Percentiles rank a stretch among this genome's conserved stretches.
Evolutionary conservation across 2,797 vertebrate genomes (phyloP).

Genomic region (Rallus crepitans): DNA sequence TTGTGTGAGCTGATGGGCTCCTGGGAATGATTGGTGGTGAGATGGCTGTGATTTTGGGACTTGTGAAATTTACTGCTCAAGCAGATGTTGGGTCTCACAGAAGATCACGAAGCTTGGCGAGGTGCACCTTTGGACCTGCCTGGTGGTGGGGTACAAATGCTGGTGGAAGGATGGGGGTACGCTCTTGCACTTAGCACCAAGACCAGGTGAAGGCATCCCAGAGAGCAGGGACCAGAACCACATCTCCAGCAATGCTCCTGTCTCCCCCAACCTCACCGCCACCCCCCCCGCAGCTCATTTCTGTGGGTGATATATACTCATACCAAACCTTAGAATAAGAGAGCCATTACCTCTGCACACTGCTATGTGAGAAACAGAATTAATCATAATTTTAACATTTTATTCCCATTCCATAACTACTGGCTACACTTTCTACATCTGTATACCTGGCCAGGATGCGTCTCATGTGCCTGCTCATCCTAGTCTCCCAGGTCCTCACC

Average conservation of each 20-base stretch:
- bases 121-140: neutral
- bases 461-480: neutral
- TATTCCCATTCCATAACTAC: neutral
- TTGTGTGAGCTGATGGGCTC: neutral
- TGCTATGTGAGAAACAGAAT: neutral
- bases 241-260: neutral
- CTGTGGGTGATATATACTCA: neutral
- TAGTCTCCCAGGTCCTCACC: neutral
- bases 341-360: neutral
- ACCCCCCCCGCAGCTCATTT: neutral
- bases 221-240: neutral
- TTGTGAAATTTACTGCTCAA: neutral
- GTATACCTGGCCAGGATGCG: neutral
- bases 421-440: neutral
- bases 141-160: neutral
- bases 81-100: neutral
- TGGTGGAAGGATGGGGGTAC: neutral
- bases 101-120: neutral
- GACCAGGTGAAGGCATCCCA: neutral
- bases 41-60: neutral
- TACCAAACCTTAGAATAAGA: neutral
- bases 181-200: neutral
- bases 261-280: fast-evolving
- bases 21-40: neutral
- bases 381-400: neutral